Conservation (phyloP, 2,888 invertebrate genomes). For the Schrankia costaestrigalis region DNA sequence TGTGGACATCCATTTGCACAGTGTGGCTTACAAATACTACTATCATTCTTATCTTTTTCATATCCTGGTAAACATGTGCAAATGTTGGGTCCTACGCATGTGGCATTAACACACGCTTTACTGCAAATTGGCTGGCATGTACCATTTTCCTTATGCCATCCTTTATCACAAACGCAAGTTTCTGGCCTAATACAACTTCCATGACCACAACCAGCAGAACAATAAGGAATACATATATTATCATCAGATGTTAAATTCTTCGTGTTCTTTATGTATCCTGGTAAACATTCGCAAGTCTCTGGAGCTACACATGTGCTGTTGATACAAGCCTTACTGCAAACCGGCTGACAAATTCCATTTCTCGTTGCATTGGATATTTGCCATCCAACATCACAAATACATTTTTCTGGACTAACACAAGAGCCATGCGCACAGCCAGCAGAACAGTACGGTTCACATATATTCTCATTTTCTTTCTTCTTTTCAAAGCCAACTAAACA, state of each 20-base stretch:
- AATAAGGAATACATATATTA: slow-evolving; percentile 9
- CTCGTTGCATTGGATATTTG: background rate
- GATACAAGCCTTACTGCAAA: slow-evolving; percentile 6
- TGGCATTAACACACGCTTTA: slow-evolving; percentile 5
- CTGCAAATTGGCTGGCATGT: slow-evolving; percentile 14
- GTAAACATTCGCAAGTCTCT: slow-evolving; percentile 13
- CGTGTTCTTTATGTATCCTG: slow-evolving; percentile 10
- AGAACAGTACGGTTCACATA: slow-evolving; percentile 4
- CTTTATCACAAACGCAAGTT: slow-evolving; percentile 11
- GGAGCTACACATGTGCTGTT: slow-evolving; percentile 15
- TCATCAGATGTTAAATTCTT: background rate
- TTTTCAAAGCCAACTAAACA: background rate
- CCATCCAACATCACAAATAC: slow-evolving; percentile 4
- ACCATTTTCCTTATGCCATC: slow-evolving; percentile 4
- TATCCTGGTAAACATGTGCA: slow-evolving; percentile 11
- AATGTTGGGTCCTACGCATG: slow-evolving; percentile 9
- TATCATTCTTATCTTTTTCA: background rate
- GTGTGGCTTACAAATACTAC: slow-evolving; percentile 7
- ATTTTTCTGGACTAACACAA: slow-evolving; percentile 9
- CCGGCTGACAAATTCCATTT: background rate
- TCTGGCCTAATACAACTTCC: slow-evolving; percentile 16
- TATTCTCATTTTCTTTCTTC: background rate
- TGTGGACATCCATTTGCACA: slow-evolving; percentile 10
- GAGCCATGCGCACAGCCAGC: slow-evolving; percentile 5
- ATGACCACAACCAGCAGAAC: slow-evolving; percentile 4